A percentile compares a stretch with the other conserved stretches of the same genome.
Evolutionary conservation across 2,113 vertebrate species (phyloP).

Genomic region (Ictidomys tridecemlineatus): DNA sequence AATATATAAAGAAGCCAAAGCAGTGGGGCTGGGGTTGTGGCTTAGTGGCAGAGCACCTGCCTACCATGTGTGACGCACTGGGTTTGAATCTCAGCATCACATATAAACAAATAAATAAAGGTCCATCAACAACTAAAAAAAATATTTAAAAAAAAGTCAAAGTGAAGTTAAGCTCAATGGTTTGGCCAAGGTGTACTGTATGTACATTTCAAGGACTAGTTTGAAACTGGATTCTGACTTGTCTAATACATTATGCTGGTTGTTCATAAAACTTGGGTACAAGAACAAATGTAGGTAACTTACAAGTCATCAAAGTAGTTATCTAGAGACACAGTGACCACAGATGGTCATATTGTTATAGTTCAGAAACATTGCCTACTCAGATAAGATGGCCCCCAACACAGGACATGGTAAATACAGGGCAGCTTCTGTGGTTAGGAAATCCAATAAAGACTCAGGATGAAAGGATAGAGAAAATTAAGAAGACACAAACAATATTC

Average conservation of each 20-base stretch:
- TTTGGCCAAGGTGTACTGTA: not conserved
- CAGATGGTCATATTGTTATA: not conserved
- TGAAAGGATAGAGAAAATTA: not conserved
- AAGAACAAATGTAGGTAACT: not conserved
- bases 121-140: too few species aligned
- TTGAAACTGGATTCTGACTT: constrained; percentile 17
- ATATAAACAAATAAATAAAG: too few species aligned
- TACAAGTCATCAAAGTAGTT: not conserved
- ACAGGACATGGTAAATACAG: not conserved
- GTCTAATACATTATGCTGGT: not conserved
- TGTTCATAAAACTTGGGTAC: not conserved
- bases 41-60: too few species aligned
- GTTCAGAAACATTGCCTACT: not conserved
- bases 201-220: not conserved
- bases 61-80: too few species aligned
- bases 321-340: not conserved
- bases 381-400: not conserved
- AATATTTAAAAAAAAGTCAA: not conserved
- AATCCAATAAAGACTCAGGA: not conserved
- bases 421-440: not conserved
- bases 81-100: too few species aligned
- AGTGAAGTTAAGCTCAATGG: not conserved
- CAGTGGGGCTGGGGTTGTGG: too few species aligned
- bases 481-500: not conserved
- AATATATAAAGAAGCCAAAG: constrained; percentile 5